A percentile compares a stretch with the other conserved stretches of the same genome.
Evolutionary conservation across 2,113 vertebrate species (phyloP).

Genomic region (Rhinopomastus cyanomelas): DNA sequence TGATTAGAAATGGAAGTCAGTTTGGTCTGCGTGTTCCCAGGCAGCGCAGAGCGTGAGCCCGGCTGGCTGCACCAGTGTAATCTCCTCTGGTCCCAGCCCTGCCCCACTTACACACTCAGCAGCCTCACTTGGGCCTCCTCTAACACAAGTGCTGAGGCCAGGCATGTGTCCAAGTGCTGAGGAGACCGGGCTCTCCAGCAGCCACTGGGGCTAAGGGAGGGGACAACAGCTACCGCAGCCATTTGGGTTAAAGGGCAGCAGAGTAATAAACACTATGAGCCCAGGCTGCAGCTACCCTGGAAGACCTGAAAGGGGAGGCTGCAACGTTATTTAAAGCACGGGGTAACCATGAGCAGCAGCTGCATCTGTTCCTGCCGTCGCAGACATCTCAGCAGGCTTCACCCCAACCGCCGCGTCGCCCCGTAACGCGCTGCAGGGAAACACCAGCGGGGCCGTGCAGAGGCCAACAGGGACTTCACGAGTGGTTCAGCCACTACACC

Average conservation of each 20-base stretch:
- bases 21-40: neutral
- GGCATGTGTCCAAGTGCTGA: rapidly evolving
- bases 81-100: neutral
- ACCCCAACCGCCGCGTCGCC: neutral
- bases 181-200: neutral
- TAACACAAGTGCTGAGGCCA: neutral
- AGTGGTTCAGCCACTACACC: neutral
- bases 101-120: neutral
- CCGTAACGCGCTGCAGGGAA: neutral
- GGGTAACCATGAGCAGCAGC: neutral
- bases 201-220: neutral
- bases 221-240: neutral
- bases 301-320: neutral
- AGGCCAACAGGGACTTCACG: rapidly evolving
- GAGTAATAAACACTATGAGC: neutral
- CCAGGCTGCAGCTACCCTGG: neutral
- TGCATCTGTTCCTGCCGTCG: neutral
- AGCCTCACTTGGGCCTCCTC: neutral
- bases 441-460: neutral
- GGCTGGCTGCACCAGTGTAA: rapidly evolving
- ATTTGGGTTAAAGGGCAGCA: neutral
- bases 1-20: neutral
- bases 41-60: neutral
- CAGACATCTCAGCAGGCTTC: neutral
- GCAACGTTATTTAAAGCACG: neutral